A percentile compares a stretch with the other conserved stretches of the same genome.
Conservation (phyloP, 2,888 invertebrate genomes). For the Andricus quercusramuli region DNA sequence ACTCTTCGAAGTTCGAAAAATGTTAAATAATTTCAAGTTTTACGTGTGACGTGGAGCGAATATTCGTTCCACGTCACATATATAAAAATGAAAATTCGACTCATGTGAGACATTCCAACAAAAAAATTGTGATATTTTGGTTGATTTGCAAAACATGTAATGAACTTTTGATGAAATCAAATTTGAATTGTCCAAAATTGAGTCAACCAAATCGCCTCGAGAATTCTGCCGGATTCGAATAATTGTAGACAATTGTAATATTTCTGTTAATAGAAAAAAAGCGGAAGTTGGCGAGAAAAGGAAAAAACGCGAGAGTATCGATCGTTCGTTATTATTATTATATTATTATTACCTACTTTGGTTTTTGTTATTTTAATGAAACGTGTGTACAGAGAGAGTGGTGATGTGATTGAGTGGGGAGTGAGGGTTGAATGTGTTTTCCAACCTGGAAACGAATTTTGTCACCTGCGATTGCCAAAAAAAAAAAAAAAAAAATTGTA, state of each 20-base stretch:
- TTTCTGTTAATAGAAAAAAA: constrained; percentile 7
- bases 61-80: too few species aligned
- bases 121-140: constrained; percentile 11
- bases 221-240: neutral
- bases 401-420: constrained; percentile 53
- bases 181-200: too few species aligned
- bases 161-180: too few species aligned
- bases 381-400: constrained; percentile 58
- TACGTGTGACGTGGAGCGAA: too few species aligned
- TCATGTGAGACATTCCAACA: constrained; percentile 4
- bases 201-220: too few species aligned
- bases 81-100: neutral
- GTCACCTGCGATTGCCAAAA: constrained; percentile 21
- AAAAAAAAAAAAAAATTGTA: neutral
- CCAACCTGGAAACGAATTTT: neutral
- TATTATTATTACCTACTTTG: constrained; percentile 62
- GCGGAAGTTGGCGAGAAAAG: constrained; percentile 42
- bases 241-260: neutral
- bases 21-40: neutral
- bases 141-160: too few species aligned
- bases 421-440: constrained; percentile 14
- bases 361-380: constrained; percentile 71
- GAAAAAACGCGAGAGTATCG: constrained; percentile 54
- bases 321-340: constrained; percentile 67
- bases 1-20: neutral